A percentile compares a stretch with the other conserved stretches of the same genome.
Evolutionary conservation across 1,140 invertebrate species (phyloP).

Genomic region (Calliopsis andreniformis): DNA sequence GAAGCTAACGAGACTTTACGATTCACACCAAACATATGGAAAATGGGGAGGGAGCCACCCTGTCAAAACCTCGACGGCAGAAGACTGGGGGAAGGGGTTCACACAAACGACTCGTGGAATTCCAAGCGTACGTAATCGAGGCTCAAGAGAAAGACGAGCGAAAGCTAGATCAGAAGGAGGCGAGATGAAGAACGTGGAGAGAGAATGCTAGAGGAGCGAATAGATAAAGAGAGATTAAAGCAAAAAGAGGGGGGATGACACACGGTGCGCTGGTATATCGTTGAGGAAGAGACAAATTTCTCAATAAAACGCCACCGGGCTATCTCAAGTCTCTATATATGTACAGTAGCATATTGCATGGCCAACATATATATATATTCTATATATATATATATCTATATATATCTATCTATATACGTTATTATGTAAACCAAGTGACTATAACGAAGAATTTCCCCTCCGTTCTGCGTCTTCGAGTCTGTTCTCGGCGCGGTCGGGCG

Average conservation of each 20-base stretch:
- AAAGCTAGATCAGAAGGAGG: neutral
- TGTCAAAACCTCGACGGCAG: no score
- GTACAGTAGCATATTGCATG: conserved; percentile 63
- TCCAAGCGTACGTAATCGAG: neutral
- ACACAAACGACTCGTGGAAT: neutral
- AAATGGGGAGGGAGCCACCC: neutral
- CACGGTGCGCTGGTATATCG: conserved; percentile 59
- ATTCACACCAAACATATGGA: no score
- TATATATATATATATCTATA: conserved; percentile 19
- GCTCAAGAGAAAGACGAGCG: neutral
- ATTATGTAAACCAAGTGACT: conserved; percentile 48
- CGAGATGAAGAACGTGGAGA: neutral
- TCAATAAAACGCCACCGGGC: conserved; percentile 82
- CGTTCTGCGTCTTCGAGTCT: conserved; percentile 71
- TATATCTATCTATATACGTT: conserved; percentile 9
- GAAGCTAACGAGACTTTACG: no score
- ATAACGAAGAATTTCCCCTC: conserved; percentile 65
- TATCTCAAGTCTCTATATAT: conserved; percentile 57
- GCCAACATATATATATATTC: conserved; percentile 58
- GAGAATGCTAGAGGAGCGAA: neutral
- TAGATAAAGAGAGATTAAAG: conserved; percentile 71
- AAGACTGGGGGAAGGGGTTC: neutral
- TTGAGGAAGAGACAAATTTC: conserved; percentile 72
- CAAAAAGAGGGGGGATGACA: conserved; percentile 79
- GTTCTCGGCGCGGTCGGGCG: conserved; percentile 23